Evolutionary conservation across 1,140 invertebrate species (phyloP).

Genomic region (Camponotus vicinus): DNA sequence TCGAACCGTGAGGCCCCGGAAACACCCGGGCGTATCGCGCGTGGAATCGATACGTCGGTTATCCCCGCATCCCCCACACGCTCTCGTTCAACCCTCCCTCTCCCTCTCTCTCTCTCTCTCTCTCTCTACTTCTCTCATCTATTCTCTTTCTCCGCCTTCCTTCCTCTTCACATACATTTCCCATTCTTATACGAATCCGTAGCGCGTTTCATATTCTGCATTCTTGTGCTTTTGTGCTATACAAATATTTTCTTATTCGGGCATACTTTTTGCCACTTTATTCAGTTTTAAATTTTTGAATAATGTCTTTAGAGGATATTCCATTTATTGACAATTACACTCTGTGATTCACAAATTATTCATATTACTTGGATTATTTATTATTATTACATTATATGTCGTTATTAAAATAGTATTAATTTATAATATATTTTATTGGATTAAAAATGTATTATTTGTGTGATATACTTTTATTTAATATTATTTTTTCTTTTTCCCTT

Average conservation of each 20-base stretch:
- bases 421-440: not conserved
- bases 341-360: not conserved
- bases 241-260: slow-evolving; percentile 1
- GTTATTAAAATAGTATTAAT: not conserved
- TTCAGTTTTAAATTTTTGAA: not conserved
- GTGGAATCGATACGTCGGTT: slow-evolving; percentile 75
- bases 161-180: slow-evolving; percentile 38
- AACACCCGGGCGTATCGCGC: slow-evolving; percentile 74
- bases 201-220: slow-evolving; percentile 16
- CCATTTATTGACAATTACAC: not conserved
- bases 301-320: not conserved
- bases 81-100: slow-evolving; percentile 42
- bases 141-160: slow-evolving; percentile 11
- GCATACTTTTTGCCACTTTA: not conserved
- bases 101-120: not conserved
- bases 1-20: slow-evolving; percentile 71
- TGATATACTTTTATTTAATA: not conserved
- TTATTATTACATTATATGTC: not conserved
- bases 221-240: not conserved
- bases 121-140: slow-evolving; percentile 7
- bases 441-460: not conserved
- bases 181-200: slow-evolving; percentile 45
- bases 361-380: no score
- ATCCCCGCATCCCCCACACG: slow-evolving; percentile 67
- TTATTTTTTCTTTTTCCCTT: not conserved